A percentile compares a stretch with the other conserved stretches of the same genome.
These are phyloP conservation scores for Cololabis saira DNA, from an alignment of 2,113 vertebrate species.

Conservation along the genomic window DNA sequence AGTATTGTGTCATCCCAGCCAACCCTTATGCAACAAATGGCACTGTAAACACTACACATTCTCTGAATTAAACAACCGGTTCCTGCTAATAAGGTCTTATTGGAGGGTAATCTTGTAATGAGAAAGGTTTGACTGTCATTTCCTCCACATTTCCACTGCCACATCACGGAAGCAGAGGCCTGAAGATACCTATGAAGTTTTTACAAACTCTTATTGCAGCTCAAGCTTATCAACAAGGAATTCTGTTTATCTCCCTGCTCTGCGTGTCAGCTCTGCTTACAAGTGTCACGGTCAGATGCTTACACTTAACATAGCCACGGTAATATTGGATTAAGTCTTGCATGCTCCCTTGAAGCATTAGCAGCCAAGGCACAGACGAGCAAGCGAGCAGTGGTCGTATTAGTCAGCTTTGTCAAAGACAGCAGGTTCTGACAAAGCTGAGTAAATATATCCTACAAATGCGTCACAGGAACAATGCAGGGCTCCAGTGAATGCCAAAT, in stretches of 20 bases:
- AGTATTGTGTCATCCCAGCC: slow-evolving; percentile 10
- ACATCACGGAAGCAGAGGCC: slow-evolving; percentile 2
- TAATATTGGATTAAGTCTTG: slow-evolving; percentile 71
- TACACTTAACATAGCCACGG: slow-evolving; percentile 75
- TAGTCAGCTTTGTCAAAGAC: slow-evolving; percentile 57
- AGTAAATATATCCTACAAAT: slow-evolving; percentile 35
- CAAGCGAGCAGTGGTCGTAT: slow-evolving; percentile 50
- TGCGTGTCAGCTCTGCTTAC: slow-evolving; percentile 58
- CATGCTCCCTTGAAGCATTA: slow-evolving; percentile 50
- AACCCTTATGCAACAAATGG: slow-evolving; percentile 61
- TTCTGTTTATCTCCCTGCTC: slow-evolving; percentile 61
- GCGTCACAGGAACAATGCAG: slow-evolving; percentile 8
- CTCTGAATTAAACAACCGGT: slow-evolving; percentile 27
- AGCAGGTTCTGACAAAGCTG: slow-evolving; percentile 27
- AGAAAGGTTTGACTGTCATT: slow-evolving; percentile 7
- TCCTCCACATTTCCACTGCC: slow-evolving; percentile 9
- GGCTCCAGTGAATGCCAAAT: neutral
- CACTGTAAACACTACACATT: slow-evolving; percentile 30
- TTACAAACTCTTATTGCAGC: slow-evolving; percentile 23
- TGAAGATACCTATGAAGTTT: slow-evolving; percentile 16
- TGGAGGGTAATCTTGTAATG: slow-evolving; percentile 54
- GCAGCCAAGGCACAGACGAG: slow-evolving; percentile 43
- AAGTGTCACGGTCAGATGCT: slow-evolving; percentile 72
- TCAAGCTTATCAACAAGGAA: slow-evolving; percentile 50
- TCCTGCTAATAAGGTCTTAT: slow-evolving; percentile 48